phyloP scores from a whole-genome alignment of 2,888 invertebrate species.

The Cheilosia impressa region DNA sequence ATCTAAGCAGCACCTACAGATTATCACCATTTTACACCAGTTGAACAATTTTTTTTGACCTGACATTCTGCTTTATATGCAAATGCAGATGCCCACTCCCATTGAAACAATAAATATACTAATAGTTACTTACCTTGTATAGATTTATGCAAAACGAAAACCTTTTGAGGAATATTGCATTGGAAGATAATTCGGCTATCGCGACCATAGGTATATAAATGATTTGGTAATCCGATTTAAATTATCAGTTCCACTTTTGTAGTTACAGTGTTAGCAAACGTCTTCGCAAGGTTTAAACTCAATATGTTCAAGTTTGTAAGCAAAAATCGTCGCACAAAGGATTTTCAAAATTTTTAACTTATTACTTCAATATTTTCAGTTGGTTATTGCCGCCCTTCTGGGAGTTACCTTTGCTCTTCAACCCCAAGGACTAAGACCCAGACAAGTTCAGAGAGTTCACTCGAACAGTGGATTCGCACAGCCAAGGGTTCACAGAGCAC shows the following conservation, averaged over 20 bases:
- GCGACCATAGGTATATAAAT: slow-evolving; percentile 37
- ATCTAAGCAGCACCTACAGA: too few relatives aligned
- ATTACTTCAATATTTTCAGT: slow-evolving; percentile 60
- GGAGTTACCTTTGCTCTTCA: slow-evolving; percentile 68
- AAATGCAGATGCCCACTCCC: neutral
- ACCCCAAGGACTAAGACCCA: neutral
- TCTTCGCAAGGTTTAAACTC: neutral
- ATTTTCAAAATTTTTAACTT: neutral
- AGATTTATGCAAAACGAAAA: slow-evolving; percentile 52
- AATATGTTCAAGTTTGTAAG: slow-evolving; percentile 62
- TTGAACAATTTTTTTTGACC: too few relatives aligned
- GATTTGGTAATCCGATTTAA: slow-evolving; percentile 22
- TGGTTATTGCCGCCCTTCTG: slow-evolving; percentile 71
- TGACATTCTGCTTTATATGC: neutral
- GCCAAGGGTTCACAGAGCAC: too few relatives aligned
- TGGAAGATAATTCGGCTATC: neutral
- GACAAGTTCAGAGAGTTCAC: neutral
- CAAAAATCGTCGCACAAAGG: neutral
- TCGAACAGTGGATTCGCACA: too few relatives aligned
- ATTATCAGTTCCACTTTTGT: slow-evolving; percentile 39
- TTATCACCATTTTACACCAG: too few relatives aligned
- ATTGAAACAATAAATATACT: neutral
- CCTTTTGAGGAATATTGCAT: slow-evolving; percentile 42
- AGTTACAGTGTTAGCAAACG: slow-evolving; percentile 8
- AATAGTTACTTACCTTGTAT: slow-evolving; percentile 20